Percentiles rank a stretch among this genome's conserved stretches.
Conservation (phyloP, 2,113 vertebrate genomes). For the Pteruthius melanotis region DNA sequence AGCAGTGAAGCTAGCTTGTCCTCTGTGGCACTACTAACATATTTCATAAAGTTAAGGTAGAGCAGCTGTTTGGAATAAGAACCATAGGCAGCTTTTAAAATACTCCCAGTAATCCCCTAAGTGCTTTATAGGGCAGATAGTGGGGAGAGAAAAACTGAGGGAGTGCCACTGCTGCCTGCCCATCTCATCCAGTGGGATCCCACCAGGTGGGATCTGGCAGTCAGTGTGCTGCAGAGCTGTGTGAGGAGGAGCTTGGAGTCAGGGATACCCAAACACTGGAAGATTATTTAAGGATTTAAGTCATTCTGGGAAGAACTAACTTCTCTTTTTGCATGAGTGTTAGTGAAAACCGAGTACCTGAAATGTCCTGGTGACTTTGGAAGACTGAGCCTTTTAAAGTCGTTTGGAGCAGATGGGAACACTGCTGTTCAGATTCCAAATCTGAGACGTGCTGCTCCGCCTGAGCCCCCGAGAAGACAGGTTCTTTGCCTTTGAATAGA, state of each 20-base stretch:
- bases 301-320: neutral
- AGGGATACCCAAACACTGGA: neutral
- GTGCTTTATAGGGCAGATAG: neutral
- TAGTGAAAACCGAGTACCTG: neutral
- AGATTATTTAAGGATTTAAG: neutral
- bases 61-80: neutral
- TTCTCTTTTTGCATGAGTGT: neutral
- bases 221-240: neutral
- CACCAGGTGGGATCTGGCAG: neutral
- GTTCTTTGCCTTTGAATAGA: neutral
- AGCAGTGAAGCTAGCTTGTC: neutral
- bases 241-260: neutral
- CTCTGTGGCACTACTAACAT: neutral
- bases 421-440: neutral
- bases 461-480: neutral
- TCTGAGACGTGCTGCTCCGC: neutral
- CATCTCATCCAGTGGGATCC: neutral
- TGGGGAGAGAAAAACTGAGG: neutral
- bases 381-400: neutral
- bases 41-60: neutral
- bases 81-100: neutral
- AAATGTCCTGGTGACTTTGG: neutral
- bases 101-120: neutral
- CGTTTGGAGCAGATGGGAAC: neutral
- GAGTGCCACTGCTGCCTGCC: neutral